Evolutionary conservation across 2,113 vertebrate genomes (phyloP).

Genomic region (Sylvia atricapilla): DNA sequence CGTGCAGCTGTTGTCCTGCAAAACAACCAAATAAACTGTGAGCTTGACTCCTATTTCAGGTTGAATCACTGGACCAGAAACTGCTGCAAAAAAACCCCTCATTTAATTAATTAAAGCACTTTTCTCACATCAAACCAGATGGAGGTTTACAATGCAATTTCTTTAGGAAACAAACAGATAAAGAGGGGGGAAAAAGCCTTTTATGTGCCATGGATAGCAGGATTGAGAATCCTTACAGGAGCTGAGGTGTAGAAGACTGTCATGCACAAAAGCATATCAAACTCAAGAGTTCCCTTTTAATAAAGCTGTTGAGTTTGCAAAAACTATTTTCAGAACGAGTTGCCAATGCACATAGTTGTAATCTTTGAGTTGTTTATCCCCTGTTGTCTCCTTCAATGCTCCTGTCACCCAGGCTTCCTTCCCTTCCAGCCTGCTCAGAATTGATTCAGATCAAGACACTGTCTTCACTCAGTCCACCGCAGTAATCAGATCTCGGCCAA

Average conservation of each 20-base stretch:
- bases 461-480: not conserved
- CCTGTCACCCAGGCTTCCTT: not conserved
- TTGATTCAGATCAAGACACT: not conserved
- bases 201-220: not conserved
- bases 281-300: not conserved
- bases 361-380: not conserved
- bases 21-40: not conserved
- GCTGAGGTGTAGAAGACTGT: not conserved
- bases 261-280: not conserved
- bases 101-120: not conserved
- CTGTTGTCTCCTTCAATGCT: not conserved
- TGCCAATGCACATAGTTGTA: not conserved
- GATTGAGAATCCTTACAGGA: not conserved
- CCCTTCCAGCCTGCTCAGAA: not conserved
- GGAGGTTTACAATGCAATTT: not conserved
- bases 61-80: not conserved
- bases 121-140: not conserved
- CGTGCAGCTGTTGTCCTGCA: constrained; percentile 89
- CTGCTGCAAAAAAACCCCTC: not conserved
- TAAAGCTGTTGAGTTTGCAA: not conserved
- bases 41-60: not conserved
- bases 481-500: not conserved
- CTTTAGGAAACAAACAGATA: not conserved
- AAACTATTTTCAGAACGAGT: not conserved
- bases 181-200: not conserved